phyloP scores from a whole-genome alignment of 2,888 invertebrate species.

The Cerastis rubricosa region DNA sequence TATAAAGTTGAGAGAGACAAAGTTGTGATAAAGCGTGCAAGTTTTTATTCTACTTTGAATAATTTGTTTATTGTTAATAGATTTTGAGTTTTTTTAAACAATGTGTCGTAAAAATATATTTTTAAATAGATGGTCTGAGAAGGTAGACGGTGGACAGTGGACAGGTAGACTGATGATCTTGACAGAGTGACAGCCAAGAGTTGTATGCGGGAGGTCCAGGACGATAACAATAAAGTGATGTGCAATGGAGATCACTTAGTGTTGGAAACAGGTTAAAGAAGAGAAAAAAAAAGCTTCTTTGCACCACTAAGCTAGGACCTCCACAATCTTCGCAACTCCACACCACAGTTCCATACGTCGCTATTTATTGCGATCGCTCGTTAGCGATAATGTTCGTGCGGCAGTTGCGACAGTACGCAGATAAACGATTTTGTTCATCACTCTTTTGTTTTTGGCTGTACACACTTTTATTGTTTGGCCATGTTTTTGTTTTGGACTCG shows the following conservation, averaged over 20 bases:
- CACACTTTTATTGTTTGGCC: slow-evolving; percentile 67
- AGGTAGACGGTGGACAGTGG: background rate
- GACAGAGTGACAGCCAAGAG: background rate
- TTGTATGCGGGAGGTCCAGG: background rate
- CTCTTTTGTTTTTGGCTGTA: slow-evolving; percentile 65
- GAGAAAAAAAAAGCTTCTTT: background rate
- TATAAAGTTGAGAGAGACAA: background rate
- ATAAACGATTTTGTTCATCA: slow-evolving; percentile 70
- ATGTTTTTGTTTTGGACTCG: slow-evolving; percentile 54
- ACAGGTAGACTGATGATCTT: background rate
- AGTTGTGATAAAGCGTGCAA: background rate
- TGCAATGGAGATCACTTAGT: background rate
- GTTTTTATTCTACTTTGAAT: background rate
- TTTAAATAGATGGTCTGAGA: background rate
- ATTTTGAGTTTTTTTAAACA: background rate
- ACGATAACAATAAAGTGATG: background rate
- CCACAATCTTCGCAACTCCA: slow-evolving; percentile 43
- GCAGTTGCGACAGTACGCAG: slow-evolving; percentile 75
- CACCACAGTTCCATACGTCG: slow-evolving; percentile 63
- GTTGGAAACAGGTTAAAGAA: background rate
- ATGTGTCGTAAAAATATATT: background rate
- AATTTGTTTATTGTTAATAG: background rate
- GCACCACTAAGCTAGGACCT: background rate
- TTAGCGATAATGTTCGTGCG: slow-evolving; percentile 80
- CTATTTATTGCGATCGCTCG: slow-evolving; percentile 80